A percentile compares a stretch with the other conserved stretches of the same genome.
phyloP scores from a whole-genome alignment of 2,888 invertebrate species.

The Shargacucullia verbasci region DNA sequence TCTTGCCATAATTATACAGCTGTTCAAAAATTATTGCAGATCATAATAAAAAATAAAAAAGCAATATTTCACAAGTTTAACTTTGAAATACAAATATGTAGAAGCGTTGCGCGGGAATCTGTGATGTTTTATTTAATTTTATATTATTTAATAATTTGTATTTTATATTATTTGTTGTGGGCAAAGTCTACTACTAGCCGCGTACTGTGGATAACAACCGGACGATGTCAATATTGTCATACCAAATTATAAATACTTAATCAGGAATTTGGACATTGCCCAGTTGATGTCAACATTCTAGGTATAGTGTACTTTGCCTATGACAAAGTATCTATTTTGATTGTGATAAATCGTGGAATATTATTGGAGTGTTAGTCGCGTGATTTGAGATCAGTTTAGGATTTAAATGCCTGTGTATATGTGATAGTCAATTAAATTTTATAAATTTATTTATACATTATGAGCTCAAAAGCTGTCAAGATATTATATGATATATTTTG shows the following conservation, averaged over 20 bases:
- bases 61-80: slow-evolving; percentile 39
- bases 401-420: slow-evolving; percentile 65
- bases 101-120: slow-evolving; percentile 41
- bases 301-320: slow-evolving; percentile 26
- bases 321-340: slow-evolving; percentile 42
- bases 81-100: slow-evolving; percentile 35
- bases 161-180: slow-evolving; percentile 23
- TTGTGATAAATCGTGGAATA: slow-evolving; percentile 51
- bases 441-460: slow-evolving; percentile 49
- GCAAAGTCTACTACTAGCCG: slow-evolving; percentile 10
- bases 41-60: neutral
- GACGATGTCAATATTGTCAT: slow-evolving; percentile 8
- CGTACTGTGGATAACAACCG: slow-evolving; percentile 4
- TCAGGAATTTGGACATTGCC: slow-evolving; percentile 12
- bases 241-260: slow-evolving; percentile 15
- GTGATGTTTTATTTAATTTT: slow-evolving; percentile 53
- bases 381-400: slow-evolving; percentile 59
- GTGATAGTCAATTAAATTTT: slow-evolving; percentile 66
- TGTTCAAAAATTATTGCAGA: neutral
- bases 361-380: slow-evolving; percentile 44
- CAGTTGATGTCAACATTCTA: slow-evolving; percentile 12
- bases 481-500: slow-evolving; percentile 49
- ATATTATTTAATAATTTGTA: slow-evolving; percentile 37
- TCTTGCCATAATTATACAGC: slow-evolving; percentile 37
- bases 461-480: slow-evolving; percentile 51